phyloP scores from a whole-genome alignment of 2,797 vertebrate species.

The Leuciscus waleckii region DNA sequence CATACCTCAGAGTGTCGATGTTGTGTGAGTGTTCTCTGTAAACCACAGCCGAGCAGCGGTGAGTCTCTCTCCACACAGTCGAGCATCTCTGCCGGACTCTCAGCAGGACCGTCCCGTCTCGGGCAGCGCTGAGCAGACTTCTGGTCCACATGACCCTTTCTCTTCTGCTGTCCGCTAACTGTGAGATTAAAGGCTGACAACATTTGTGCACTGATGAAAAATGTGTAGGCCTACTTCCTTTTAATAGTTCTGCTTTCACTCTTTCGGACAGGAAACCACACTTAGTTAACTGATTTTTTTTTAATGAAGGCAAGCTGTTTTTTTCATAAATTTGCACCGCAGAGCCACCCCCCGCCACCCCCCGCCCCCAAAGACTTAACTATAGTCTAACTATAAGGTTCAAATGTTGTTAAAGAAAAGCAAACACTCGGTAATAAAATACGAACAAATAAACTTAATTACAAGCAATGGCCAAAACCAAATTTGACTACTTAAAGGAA shows the following conservation, averaged over 20 bases:
- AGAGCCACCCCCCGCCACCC: no score
- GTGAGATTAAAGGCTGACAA: not conserved
- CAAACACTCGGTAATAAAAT: no score
- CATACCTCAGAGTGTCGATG: conserved; percentile 58
- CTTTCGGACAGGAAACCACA: not conserved
- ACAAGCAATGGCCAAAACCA: no score
- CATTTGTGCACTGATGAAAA: not conserved
- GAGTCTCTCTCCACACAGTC: not conserved
- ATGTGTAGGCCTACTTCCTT: conserved; percentile 33
- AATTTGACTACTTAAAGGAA: no score
- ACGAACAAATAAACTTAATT: no score
- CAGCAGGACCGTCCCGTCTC: not conserved
- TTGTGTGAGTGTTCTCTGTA: conserved; percentile 60
- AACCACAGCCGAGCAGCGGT: conserved; percentile 63
- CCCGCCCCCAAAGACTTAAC: no score
- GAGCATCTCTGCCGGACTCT: not conserved
- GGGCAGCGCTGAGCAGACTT: not conserved
- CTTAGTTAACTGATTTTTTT: not conserved
- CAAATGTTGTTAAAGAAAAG: no score
- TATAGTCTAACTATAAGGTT: no score
- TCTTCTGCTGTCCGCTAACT: not conserved
- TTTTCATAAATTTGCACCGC: not conserved
- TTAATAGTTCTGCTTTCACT: not conserved
- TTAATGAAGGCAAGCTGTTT: not conserved
- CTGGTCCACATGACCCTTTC: conserved; percentile 21